Percentiles rank a stretch among this genome's conserved stretches.
Evolutionary conservation across 2,113 vertebrate species (phyloP).

Genomic region (Todiramphus saurophagus): DNA sequence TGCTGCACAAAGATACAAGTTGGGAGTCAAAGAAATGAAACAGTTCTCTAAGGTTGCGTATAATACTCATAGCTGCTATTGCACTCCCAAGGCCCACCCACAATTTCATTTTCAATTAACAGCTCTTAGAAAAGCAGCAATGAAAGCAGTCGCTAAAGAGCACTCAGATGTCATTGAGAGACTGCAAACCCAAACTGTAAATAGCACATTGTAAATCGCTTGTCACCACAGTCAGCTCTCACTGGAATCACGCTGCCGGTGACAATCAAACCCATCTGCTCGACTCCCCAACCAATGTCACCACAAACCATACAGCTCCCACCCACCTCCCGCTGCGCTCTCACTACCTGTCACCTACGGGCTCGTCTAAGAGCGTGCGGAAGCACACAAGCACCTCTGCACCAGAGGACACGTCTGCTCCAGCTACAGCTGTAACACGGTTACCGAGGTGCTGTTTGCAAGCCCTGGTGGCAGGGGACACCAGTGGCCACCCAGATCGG

Average conservation of each 20-base stretch:
- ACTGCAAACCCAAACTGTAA: slow-evolving; percentile 81
- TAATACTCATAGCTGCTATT: neutral
- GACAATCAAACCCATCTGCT: slow-evolving; percentile 77
- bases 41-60: neutral
- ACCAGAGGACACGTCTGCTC: neutral
- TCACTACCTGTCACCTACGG: slow-evolving; percentile 18
- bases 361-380: neutral
- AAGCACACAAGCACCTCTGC: neutral
- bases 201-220: slow-evolving; percentile 81
- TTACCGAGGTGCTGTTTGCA: fast-evolving
- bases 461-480: fast-evolving
- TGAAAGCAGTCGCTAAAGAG: slow-evolving; percentile 83
- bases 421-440: neutral
- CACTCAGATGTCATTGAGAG: slow-evolving; percentile 76
- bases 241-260: slow-evolving; percentile 51
- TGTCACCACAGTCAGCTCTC: slow-evolving; percentile 75
- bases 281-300: slow-evolving; percentile 1
- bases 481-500: neutral
- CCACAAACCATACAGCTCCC: neutral
- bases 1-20: neutral
- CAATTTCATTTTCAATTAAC: slow-evolving; percentile 82
- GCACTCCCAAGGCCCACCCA: slow-evolving; percentile 73
- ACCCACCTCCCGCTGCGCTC: slow-evolving; percentile 6
- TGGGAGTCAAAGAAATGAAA: neutral
- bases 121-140: slow-evolving; percentile 75